Evolutionary conservation across 2,797 vertebrate species (phyloP).

Genomic region (Sciaenops ocellatus): DNA sequence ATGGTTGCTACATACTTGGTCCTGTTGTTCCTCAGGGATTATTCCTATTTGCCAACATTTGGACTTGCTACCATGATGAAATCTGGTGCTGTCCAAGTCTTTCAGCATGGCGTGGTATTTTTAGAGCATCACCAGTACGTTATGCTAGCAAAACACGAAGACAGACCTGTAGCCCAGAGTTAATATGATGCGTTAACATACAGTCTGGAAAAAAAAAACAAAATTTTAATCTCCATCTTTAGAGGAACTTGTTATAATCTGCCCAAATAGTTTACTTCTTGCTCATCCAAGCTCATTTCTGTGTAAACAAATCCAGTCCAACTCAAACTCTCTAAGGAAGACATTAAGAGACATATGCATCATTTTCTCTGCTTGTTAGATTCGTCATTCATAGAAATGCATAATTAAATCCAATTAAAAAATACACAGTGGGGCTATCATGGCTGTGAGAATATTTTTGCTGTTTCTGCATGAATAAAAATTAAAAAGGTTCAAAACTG

Average conservation of each 20-base stretch:
- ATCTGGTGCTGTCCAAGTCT: neutral
- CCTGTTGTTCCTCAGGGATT: neutral
- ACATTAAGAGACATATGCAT: neutral
- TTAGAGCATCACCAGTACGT: neutral
- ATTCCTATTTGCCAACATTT: neutral
- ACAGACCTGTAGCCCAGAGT: neutral
- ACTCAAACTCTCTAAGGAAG: neutral
- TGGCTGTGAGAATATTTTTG: accelerated
- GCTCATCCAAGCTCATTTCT: neutral
- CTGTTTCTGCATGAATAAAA: neutral
- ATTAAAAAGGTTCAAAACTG: neutral
- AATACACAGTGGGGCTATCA: neutral
- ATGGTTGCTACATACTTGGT: neutral
- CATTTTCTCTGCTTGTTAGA: neutral
- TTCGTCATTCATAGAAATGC: neutral
- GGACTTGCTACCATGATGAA: neutral
- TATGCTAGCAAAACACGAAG: too few species aligned
- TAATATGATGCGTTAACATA: neutral
- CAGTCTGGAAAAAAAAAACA: too few species aligned
- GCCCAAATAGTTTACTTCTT: neutral
- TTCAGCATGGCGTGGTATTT: neutral
- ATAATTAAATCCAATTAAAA: neutral
- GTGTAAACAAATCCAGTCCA: neutral
- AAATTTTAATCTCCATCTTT: neutral
- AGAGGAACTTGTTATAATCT: neutral